Base-by-base conservation (phyloP, 2,888 invertebrate genomes). In the Acleris laterana region DNA sequence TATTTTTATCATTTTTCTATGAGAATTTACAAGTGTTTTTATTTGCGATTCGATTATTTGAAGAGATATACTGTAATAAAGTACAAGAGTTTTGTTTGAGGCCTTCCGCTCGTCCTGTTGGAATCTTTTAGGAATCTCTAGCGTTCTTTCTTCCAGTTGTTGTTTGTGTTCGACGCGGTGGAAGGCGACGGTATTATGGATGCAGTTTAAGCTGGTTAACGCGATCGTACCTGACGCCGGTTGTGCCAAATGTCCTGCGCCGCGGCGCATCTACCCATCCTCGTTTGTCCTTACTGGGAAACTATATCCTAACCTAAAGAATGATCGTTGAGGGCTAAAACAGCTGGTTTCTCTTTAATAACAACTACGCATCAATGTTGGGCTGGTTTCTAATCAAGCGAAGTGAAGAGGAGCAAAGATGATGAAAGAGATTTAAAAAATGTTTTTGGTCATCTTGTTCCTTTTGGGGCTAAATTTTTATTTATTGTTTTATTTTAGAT, bases 171-270 rank as follows among this genome's bases (percentile, higher is more conserved):
- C 38, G 55, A 19, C 56, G 65, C 25, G 50, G 55, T 44, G 60
- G 51, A 42, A 49, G 53, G 55, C 16, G 38, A 25, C 53, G 48
- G 28, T 55, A 42, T 19, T 49, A 56, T 52, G 46, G 38, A 55
- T 56, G 44, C 65, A 55, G 55, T 44, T 60, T 65, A 65, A 55
- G 65, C 60, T 65, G 55, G 60, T n/a, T n/a, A n/a, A 60, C 56
- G 28, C 44, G 19, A 48, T 56, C 51, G 22, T 75, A 72, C 74
- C 79, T 81, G 84, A 85, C 84, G 81, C 84, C 83, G 77, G 77
- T 77, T 77, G 87, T 87, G 86, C 87, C 87, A 86, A 86, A 83
- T 73, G 74, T 76, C 71, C 50, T 22, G 22, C 22, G 50, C 53
- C 5, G 25, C 11, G 17, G 17, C 20, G 22, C 16, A 25, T 46